phyloP scores from a whole-genome alignment of 1,140 invertebrate species.

The Drosophila ironensis region DNA sequence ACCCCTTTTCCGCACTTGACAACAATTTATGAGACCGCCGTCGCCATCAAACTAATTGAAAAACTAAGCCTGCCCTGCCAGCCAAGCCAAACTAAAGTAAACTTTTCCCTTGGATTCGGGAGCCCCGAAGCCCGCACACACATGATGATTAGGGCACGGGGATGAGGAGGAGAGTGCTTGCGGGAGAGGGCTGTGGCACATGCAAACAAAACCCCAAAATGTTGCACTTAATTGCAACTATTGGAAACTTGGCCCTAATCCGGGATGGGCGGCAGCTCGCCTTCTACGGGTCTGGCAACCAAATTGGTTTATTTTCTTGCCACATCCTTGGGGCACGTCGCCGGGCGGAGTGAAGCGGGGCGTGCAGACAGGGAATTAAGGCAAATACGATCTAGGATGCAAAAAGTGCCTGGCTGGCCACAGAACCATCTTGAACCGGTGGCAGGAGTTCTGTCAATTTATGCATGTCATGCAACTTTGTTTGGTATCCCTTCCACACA shows the following conservation, averaged over 20 bases:
- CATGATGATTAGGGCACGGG: too few relatives aligned
- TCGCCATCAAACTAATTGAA: conserved; percentile 68
- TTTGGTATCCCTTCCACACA: not conserved
- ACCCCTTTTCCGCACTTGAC: not conserved
- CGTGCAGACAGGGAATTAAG: conserved; percentile 1
- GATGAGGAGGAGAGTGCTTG: not conserved
- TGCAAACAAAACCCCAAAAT: conserved; percentile 67
- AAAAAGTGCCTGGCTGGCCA: not conserved
- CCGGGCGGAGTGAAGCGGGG: too few relatives aligned
- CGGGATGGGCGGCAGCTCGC: not conserved
- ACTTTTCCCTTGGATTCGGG: conserved; percentile 6
- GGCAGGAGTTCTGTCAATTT: conserved; percentile 30
- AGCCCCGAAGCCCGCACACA: not conserved
- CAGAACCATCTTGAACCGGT: conserved; percentile 5
- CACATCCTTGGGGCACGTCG: conserved; percentile 33
- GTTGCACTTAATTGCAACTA: conserved; percentile 72
- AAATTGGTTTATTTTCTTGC: conserved; percentile 71
- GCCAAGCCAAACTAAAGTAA: conserved; percentile 23
- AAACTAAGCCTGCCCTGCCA: conserved; percentile 49
- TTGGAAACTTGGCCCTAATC: conserved; percentile 50
- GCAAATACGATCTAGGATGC: too few relatives aligned
- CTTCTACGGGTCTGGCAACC: not conserved
- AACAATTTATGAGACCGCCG: conserved; percentile 44
- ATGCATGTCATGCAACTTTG: conserved; percentile 20
- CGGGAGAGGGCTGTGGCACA: conserved; percentile 6